Conservation (phyloP, 2,797 vertebrate species). For the Ciconia nigra region DNA sequence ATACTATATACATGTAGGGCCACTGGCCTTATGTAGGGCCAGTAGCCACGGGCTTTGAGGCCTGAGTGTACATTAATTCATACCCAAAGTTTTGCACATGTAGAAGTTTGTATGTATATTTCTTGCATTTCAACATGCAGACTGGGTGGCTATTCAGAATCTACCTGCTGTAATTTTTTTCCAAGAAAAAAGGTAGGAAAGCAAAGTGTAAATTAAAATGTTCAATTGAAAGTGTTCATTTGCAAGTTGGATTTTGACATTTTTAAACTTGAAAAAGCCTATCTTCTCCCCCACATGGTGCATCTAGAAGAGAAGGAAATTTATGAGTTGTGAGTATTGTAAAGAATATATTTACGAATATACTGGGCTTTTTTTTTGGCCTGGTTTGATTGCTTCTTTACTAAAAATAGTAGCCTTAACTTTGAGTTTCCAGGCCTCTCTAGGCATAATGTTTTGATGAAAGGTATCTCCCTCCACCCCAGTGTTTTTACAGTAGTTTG, state of each 20-base stretch:
- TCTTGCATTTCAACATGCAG: background rate
- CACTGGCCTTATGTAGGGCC: background rate
- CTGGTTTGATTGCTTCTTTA: background rate
- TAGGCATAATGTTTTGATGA: background rate
- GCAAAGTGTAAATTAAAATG: background rate
- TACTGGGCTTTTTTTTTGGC: background rate
- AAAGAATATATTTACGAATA: background rate
- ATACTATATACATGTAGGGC: no score
- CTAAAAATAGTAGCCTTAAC: background rate
- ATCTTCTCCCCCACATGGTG: background rate
- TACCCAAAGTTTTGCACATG: fast-evolving
- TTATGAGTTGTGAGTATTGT: background rate
- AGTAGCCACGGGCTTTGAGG: background rate
- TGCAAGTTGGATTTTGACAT: background rate
- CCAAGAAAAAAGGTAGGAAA: background rate
- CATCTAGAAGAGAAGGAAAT: background rate
- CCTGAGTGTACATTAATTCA: background rate
- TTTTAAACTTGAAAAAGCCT: background rate
- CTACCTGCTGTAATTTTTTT: background rate
- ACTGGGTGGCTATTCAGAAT: background rate
- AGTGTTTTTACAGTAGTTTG: background rate
- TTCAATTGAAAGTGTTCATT: background rate
- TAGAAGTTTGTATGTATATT: fast-evolving
- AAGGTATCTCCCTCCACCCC: background rate
- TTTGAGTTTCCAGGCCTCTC: background rate